These are phyloP conservation scores for Tetranychus piercei DNA, from an alignment of 2,888 invertebrate genomes.

Conservation along the genomic window DNA sequence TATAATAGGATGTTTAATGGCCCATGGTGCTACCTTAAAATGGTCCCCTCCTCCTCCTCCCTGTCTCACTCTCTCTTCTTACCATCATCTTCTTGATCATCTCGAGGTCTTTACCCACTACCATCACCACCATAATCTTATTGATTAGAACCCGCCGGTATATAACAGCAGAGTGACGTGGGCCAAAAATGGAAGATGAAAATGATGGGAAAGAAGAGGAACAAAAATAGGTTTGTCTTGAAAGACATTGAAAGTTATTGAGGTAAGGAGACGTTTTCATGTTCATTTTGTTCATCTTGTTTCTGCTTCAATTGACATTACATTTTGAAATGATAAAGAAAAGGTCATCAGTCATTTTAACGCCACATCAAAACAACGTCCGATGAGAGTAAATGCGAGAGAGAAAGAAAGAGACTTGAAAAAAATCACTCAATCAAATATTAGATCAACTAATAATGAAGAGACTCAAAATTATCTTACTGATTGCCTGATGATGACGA, in stretches of 20 bases:
- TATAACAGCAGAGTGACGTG: constrained; percentile 1
- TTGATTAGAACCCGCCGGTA: constrained; percentile 1
- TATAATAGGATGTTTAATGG: background rate
- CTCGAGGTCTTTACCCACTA: background rate
- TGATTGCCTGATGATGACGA: background rate
- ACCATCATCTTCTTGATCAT: background rate
- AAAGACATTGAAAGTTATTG: background rate
- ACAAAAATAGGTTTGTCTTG: background rate
- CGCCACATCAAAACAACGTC: background rate
- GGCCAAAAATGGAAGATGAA: background rate
- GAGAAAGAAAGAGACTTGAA: background rate
- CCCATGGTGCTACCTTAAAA: background rate
- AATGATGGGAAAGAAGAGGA: background rate
- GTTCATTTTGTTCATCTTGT: background rate
- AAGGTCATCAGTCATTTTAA: background rate
- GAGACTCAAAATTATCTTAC: background rate
- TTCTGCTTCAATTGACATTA: constrained; percentile 1
- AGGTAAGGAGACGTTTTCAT: background rate
- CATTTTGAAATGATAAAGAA: background rate
- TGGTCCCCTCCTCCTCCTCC: background rate
- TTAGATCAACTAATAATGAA: background rate
- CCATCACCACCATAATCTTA: background rate
- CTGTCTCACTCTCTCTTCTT: background rate
- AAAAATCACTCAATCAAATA: background rate
- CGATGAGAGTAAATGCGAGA: background rate